Conservation (phyloP, 2,113 vertebrate genomes). For the Oxyruncus cristatus region DNA sequence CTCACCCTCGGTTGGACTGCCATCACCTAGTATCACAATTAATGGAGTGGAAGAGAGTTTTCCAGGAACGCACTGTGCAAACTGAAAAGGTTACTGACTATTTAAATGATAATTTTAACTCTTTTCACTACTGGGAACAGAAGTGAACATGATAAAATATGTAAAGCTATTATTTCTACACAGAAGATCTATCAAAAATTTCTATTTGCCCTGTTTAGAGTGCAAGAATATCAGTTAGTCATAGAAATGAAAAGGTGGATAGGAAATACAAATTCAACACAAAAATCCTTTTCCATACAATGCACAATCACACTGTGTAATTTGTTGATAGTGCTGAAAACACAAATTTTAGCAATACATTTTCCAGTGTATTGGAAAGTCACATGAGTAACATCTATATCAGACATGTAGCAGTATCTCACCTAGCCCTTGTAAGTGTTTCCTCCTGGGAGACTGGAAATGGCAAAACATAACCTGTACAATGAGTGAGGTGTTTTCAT, state of each 20-base stretch:
- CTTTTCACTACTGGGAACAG: neutral
- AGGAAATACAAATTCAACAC: neutral
- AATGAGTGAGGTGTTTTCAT: neutral
- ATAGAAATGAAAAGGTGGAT: neutral
- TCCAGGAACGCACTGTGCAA: neutral
- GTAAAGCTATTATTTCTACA: neutral
- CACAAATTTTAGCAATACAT: neutral
- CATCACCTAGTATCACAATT: neutral
- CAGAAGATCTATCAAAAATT: neutral
- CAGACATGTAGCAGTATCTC: neutral
- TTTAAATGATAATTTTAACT: neutral
- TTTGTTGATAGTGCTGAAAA: neutral
- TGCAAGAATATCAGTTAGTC: neutral
- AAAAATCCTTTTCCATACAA: neutral
- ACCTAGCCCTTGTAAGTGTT: neutral
- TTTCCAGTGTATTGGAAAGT: neutral
- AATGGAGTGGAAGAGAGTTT: neutral
- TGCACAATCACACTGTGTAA: neutral
- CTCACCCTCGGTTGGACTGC: neutral
- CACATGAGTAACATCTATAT: neutral
- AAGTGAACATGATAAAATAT: neutral
- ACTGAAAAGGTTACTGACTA: neutral
- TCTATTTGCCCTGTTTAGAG: neutral
- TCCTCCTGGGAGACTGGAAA: neutral
- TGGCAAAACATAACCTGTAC: neutral